Evolutionary conservation across 2,113 vertebrate genomes (phyloP), one percentile per base, ranked within the genome.

Genomic region (Prolemur simus): DNA sequence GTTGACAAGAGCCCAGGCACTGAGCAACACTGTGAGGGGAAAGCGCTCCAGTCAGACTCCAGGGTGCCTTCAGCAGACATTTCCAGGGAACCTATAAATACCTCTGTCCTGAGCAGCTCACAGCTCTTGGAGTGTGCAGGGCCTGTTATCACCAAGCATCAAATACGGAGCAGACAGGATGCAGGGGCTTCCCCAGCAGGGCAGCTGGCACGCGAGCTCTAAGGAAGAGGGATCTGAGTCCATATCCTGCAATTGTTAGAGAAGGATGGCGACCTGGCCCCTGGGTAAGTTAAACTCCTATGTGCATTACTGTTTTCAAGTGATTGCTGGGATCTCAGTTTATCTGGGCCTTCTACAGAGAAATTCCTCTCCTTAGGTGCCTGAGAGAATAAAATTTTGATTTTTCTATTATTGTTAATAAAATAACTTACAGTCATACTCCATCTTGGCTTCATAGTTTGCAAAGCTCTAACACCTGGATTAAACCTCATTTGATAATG

Each of bases 161-260:
- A 98, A 97, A 98, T 94, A 95, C 91, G 42, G 84, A 98, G 76
- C 92, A 97, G 96, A 98, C 97, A 98, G 98, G 98, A 99, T 98
- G 97, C 97, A 95, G 96, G 96, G 98, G 98, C 96, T 98, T 98
- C 98, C 98, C 98, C 97, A 98, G 95, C 97, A 98, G 97, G 94
- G 86, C 97, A 87, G 95, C 85, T 98, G 96, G 89, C 98, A 96
- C 97, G 94, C 80, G 95, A 98, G 96, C 52, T 25, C 93, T 96
- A 90, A 96, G 97, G 97, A 98, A 98, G 97, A 97, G 97, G 94
- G 97, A 98, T 96, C 98, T 98, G 96, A 97, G 96, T 97, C 91
- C 74, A 71, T 98, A 99, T 99, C 98, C 98, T 98, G 95, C 95
- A 14, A 98, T 99, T 99, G 98, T 99, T 96, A 95, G 80, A 76